phyloP scores from a whole-genome alignment of 1,140 invertebrate genomes.

The Trichogramma pretiosum region DNA sequence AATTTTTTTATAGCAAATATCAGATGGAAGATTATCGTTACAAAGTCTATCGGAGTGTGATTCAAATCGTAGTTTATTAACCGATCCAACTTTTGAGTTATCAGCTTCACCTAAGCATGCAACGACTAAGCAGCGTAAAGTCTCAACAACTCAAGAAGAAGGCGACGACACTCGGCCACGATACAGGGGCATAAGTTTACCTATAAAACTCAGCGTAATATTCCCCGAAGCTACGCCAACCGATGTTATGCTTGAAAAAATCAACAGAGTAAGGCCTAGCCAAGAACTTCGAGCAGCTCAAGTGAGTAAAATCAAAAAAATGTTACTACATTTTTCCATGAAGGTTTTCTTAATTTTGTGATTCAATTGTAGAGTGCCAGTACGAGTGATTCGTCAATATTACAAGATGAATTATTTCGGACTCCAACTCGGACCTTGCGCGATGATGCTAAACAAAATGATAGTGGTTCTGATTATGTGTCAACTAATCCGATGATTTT shows the following conservation, averaged over 20 bases:
- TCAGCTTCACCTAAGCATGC: conserved; percentile 24
- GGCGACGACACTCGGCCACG: conserved; percentile 34
- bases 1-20: too few species aligned
- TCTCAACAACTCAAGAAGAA: not conserved
- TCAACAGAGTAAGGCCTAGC: too few species aligned
- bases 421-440: too few species aligned
- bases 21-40: conserved; percentile 38
- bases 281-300: too few species aligned
- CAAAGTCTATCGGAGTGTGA: conserved; percentile 42
- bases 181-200: conserved; percentile 74
- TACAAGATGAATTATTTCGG: conserved; percentile 10
- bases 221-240: conserved; percentile 47
- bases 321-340: too few species aligned
- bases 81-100: conserved; percentile 29
- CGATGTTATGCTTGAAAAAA: not conserved
- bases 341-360: too few species aligned
- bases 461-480: conserved; percentile 5
- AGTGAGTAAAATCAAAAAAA: too few species aligned
- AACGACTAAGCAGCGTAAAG: not conserved
- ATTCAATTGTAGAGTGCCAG: not conserved
- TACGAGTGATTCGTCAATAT: conserved; percentile 5
- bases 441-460: not conserved
- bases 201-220: conserved; percentile 56
- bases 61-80: conserved; percentile 37
- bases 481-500: conserved; percentile 23